phyloP scores from a whole-genome alignment of 1,140 invertebrate species.

The Trichonephila inaurata region DNA sequence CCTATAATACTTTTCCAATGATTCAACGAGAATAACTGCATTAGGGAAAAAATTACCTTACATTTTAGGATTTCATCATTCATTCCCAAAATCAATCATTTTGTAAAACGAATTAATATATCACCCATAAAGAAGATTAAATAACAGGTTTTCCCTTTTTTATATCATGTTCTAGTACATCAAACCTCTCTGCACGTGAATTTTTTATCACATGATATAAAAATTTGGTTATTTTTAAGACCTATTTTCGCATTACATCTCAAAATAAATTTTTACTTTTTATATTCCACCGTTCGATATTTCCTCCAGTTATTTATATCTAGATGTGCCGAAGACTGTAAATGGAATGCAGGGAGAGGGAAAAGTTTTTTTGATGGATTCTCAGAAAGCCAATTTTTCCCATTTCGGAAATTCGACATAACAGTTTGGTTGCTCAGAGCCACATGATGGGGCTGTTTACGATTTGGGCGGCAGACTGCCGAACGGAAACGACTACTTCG shows the following conservation, averaged over 20 bases:
- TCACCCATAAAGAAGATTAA: no score
- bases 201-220: no score
- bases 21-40: no score
- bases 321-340: background rate
- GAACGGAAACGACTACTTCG: background rate
- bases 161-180: no score
- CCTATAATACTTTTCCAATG: no score
- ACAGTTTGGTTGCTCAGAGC: background rate
- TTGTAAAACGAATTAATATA: no score
- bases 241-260: background rate
- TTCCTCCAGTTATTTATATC: background rate
- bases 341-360: background rate
- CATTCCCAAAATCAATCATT: no score
- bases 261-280: background rate
- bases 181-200: no score
- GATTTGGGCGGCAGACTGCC: background rate
- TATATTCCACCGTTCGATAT: background rate
- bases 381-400: constrained; percentile 6
- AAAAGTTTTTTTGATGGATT: background rate
- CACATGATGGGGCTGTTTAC: background rate
- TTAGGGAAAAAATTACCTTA: no score
- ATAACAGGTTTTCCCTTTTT: no score
- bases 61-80: no score
- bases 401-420: background rate
- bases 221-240: no score